Evolutionary conservation across 2,113 vertebrate genomes (phyloP), one percentile per base, ranked within the genome.

Genomic region (Entomyzon cyanotis): DNA sequence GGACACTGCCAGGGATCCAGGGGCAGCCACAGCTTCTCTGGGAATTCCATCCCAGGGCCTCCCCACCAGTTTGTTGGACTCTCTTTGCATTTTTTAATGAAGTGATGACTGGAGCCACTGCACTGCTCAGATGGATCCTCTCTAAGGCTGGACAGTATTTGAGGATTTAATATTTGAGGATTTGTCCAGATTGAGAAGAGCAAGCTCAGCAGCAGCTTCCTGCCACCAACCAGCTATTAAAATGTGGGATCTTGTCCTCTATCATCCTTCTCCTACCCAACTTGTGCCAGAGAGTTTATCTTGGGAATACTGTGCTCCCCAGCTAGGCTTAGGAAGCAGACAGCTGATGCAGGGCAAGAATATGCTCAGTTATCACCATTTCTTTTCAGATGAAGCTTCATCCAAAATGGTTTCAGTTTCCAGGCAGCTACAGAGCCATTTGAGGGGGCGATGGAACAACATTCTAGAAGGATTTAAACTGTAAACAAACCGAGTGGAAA

Each of bases 351-450:
- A 91, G 68, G 49, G 60, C 84, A 96, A 67, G 78, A 41, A 89
- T 52, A 78, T 42, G 62, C 91, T 84, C 33, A 49, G 44, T 89
- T 93, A 90, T 69, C 96, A 89, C 69, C 79, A 11, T 8, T 47
- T 90, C n/a, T 68, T 90, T 90, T 79, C 89, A 42, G 4, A 56
- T 50, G 70, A 70, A 78, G 46, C 30, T n/a, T 71, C 44, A 44
- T 94, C 88, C 89, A 96, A 96, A 94, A 97, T 64, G 87, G 80
- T 64, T 80, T 92, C 44, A 44, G 11, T 90, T 95, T 94, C 77
- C 65, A 90, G 76, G 56, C 79, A 75, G 83, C 63, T 90, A 70
- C 76, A 60, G 71, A 78, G 68, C 0, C 11, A 64, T 87, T 79
- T 90, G 71, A 56, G 68, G 60, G 62, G 68, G 64, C 58, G 90